Evolutionary conservation across 92 coral and sea anemone genomes (phyloP).

Genomic region (Scolanthus callimorphus): DNA sequence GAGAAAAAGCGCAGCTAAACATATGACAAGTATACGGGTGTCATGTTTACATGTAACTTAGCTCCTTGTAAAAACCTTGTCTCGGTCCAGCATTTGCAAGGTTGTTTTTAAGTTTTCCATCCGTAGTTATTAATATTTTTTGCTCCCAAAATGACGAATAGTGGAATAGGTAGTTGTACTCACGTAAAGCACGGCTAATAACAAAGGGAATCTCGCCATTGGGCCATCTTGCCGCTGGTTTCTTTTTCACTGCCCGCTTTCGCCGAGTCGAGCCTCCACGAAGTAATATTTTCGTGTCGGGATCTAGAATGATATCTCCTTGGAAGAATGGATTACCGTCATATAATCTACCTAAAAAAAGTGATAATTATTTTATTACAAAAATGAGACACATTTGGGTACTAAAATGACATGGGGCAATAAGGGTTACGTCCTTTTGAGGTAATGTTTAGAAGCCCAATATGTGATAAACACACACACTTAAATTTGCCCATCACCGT

Average conservation of each 20-base stretch:
- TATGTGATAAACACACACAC: too few species aligned
- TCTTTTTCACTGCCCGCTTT: slow-evolving; percentile 81
- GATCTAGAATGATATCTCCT: slow-evolving; percentile 91
- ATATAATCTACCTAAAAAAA: slow-evolving; percentile 44
- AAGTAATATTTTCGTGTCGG: slow-evolving; percentile 50
- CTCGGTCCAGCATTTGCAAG: too few species aligned
- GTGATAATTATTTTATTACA: too few species aligned
- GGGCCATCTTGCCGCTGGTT: slow-evolving; percentile 74
- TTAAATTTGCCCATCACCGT: too few species aligned
- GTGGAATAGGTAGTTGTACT: slow-evolving; percentile 30
- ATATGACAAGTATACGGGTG: slow-evolving; percentile 35
- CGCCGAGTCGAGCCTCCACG: slow-evolving; percentile 57
- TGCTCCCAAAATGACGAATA: neutral
- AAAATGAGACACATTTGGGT: too few species aligned
- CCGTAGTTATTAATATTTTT: too few species aligned
- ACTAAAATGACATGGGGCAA: too few species aligned
- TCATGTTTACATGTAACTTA: slow-evolving; percentile 47
- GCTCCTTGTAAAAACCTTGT: too few species aligned
- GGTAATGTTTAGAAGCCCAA: too few species aligned
- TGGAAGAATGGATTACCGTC: slow-evolving; percentile 78
- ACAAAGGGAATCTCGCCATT: slow-evolving; percentile 85
- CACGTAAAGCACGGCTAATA: slow-evolving; percentile 75
- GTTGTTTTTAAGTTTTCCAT: too few species aligned
- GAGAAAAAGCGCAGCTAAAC: neutral
- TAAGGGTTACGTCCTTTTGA: too few species aligned